These are phyloP conservation scores for Hypocryptadius cinnamomeus DNA, from an alignment of 2,113 vertebrate species.

Conservation along the genomic window DNA sequence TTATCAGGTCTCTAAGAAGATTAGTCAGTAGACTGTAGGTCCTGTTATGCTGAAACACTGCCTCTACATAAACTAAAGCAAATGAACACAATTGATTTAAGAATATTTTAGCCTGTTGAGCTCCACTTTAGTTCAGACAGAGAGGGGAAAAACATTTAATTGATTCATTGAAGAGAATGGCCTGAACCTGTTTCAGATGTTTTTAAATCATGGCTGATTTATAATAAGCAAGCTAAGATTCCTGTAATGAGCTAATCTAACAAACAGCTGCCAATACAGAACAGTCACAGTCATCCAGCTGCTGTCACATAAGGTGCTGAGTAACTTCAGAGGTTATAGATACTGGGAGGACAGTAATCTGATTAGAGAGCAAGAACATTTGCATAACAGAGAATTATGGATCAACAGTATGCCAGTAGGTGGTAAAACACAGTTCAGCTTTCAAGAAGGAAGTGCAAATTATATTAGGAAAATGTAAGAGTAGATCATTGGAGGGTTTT, in stretches of 20 bases:
- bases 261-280: neutral
- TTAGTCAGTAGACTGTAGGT: neutral
- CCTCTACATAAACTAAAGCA: neutral
- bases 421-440: neutral
- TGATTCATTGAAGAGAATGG: neutral
- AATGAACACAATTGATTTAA: neutral
- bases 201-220: neutral
- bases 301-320: neutral
- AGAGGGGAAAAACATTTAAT: neutral
- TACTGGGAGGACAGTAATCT: neutral
- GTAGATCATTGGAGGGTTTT: neutral
- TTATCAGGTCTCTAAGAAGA: constrained; percentile 42
- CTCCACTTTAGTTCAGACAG: neutral
- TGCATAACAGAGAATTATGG: neutral
- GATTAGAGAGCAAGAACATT: neutral
- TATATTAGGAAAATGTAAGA: neutral
- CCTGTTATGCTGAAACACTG: neutral
- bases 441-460: neutral
- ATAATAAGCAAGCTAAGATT: neutral
- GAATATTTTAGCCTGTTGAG: neutral
- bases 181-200: neutral
- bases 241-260: neutral
- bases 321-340: neutral
- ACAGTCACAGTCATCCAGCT: neutral
- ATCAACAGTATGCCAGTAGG: neutral